A percentile compares a stretch with the other conserved stretches of the same genome.
Evolutionary conservation across 2,797 vertebrate genomes (phyloP).

Genomic region (Malurus splendens): DNA sequence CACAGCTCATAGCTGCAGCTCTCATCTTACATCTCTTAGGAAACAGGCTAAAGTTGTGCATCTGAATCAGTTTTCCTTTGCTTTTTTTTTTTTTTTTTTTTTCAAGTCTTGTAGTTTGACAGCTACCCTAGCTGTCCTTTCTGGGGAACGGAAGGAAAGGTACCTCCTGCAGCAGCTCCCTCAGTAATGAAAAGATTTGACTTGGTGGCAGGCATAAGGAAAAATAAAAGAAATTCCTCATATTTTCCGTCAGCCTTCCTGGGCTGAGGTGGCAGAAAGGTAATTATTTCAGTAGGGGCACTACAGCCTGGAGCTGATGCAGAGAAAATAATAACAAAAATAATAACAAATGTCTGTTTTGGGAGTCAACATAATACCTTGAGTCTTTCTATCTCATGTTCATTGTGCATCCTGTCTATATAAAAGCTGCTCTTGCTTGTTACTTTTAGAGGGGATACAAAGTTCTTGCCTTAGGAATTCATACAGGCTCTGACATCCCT

Average conservation of each 20-base stretch:
- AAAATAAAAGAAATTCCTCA: not conserved
- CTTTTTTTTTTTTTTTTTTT: not conserved
- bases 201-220: not conserved
- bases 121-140: not conserved
- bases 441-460: not conserved
- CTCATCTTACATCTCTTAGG: not conserved
- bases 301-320: not conserved
- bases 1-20: not conserved
- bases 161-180: not conserved
- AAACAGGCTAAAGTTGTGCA: not conserved
- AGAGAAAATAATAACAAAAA: not conserved
- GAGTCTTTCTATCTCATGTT: not conserved
- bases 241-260: not conserved
- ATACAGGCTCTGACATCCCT: not conserved
- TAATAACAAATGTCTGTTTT: not conserved
- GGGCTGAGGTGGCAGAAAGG: not conserved
- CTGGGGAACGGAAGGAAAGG: not conserved
- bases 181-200: not conserved
- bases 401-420: not conserved
- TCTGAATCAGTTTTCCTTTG: not conserved
- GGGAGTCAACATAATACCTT: not conserved
- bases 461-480: not conserved
- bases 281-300: not conserved
- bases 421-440: not conserved
- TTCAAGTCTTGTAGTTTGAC: not conserved